Conservation (phyloP, 2,113 vertebrate species). For the Lophotis ruficrista region DNA sequence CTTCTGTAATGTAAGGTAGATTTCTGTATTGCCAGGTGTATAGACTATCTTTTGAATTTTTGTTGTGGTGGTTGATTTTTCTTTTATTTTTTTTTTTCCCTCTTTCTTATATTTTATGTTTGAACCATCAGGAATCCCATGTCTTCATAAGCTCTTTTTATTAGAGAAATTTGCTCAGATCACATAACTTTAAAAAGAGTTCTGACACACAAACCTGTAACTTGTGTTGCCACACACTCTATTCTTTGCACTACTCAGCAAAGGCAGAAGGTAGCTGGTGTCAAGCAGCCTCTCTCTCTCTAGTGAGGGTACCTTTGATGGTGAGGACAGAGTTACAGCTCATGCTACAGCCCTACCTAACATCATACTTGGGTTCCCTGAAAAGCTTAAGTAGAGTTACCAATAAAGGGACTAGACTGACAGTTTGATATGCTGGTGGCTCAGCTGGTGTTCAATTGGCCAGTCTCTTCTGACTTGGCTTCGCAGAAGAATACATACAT, state of each 20-base stretch:
- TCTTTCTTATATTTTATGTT: not conserved
- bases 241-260: not conserved
- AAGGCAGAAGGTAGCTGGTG: not conserved
- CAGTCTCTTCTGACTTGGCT: not conserved
- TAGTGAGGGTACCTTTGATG: not conserved
- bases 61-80: not conserved
- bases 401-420: not conserved
- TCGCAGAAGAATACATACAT: not conserved
- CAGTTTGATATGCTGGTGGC: accelerated
- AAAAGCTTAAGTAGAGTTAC: not conserved
- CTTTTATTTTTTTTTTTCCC: accelerated
- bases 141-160: not conserved
- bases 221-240: not conserved
- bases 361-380: not conserved
- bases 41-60: not conserved
- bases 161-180: not conserved
- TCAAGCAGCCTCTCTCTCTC: not conserved
- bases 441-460: not conserved
- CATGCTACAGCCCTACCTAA: not conserved
- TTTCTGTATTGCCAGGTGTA: not conserved
- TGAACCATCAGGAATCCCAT: not conserved
- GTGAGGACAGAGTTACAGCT: not conserved
- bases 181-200: not conserved
- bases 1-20: not conserved
- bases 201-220: not conserved